Evolutionary conservation across 1,140 invertebrate genomes (phyloP), one percentile per base, ranked within the genome.

Genomic region (Eriosoma lanigerum): DNA sequence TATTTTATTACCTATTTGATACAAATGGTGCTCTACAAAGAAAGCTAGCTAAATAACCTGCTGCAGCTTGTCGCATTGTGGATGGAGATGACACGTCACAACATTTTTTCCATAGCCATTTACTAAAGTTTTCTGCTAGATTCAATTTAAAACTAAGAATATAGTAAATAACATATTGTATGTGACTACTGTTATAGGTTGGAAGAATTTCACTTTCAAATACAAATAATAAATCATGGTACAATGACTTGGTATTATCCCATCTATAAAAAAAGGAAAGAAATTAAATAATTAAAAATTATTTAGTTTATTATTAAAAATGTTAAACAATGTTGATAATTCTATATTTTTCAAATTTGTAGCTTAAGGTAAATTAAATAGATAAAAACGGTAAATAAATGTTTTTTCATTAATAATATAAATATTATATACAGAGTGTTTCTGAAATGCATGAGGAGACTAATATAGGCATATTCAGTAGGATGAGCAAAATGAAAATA

Each of bases 81-180:
- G 88, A 83, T 6, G 92, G 86, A 12, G 89, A 86, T 84, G 90
- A 92, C 4, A 89, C 89, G 86, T 92, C 87, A 64, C 88, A 88
- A 56, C 93, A 89, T 86, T 92, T 93, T 72, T 89, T 89, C 93
- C 93, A 96, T 5, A 95, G 85, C 84, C 88, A 90, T 82, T 87
- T 87, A 21, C 93, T 83, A 85, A 94, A 94, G 17, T 87, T 88
- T 82, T 93, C 91, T 13, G 87, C 85, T 38, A 95, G 85, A n/a
- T 87, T 86, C 19, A 86, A 83, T 86, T 91, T 91, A 78, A 93
- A 89, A 83, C 91, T 92, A 85, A 91, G 90, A 70, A 93, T 86
- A 83, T 92, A 91, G 86, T 95, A 95, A 84, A 94, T 87, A 3
- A 94, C 84, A 85, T 93, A 96, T 85, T 95, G 94, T 6, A 93